Base-by-base conservation (phyloP, 30 jellyfish, hydroid and myxozoan species). In the Clytia hemisphaerica region DNA sequence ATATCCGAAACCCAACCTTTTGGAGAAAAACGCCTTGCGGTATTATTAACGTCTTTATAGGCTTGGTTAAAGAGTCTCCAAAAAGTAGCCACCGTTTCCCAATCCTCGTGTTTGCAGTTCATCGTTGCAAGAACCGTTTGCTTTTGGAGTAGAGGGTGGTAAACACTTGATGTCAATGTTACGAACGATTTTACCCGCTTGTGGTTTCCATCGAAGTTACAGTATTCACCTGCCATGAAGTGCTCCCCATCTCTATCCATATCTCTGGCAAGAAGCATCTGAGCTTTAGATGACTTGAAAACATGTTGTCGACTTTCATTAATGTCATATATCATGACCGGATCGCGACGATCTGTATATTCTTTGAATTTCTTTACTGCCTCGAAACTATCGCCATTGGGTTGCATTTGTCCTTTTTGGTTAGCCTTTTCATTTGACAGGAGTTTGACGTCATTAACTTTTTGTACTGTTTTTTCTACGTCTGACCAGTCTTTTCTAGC, bases 131-230 rank as follows among this genome's bases (percentile, higher is more conserved):
- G 6, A 27, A 30, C 30, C 21, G 4, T 47, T 47, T 47, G 61
- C 26, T 47, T 47, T 30, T 30, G 21, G 26, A 47, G 26, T 27
- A 47, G 61, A 47, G 61, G 61, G 25, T 47, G 61, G 25, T 47
- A 47, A 9, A 47, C 61, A 30, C 61, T 47, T 10, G 61, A 10
- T 5, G 61, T 47, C 61, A 47, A 47, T 47, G 61, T 47, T 30
- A 47, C 61, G 25, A 47, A 47, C 12, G 21, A 19, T 30, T 47
- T 47, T 30, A 47, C 61, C 10, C 61, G 61, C 24, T 47, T 47
- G 61, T 47, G 61, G 25, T 9, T 9, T 12, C 61, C 61, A 47
- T 47, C 61, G 0, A 47, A 47, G 3, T 30, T 19, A 47, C 21
- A 27, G 25, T 47, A 47, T 30, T 47, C 61, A 19, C 25, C 61